Evolutionary conservation across 1,140 invertebrate species (phyloP).

Genomic region (Heliconius eleuchia): DNA sequence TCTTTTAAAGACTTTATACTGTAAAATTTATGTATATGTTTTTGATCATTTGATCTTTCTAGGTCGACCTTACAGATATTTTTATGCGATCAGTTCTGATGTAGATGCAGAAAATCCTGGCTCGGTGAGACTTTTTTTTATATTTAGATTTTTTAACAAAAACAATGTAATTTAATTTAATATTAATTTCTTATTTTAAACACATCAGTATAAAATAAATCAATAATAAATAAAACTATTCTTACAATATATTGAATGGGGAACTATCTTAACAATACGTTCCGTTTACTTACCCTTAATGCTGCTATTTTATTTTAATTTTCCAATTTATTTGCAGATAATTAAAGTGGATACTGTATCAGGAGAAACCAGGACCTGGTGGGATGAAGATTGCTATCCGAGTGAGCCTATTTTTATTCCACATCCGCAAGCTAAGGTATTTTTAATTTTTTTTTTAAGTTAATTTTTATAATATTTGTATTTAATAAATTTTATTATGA

Average conservation of each 20-base stretch:
- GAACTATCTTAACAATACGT: too few relatives aligned
- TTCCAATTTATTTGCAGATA: constrained; percentile 80
- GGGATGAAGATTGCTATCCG: constrained; percentile 87
- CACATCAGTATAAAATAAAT: too few relatives aligned
- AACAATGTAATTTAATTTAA: too few relatives aligned
- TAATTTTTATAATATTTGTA: too few relatives aligned
- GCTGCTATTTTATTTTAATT: too few relatives aligned
- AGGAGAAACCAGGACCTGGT: constrained; percentile 87
- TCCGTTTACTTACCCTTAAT: too few relatives aligned
- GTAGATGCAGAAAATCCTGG: constrained; percentile 91
- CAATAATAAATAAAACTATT: too few relatives aligned
- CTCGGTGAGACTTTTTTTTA: constrained; percentile 81
- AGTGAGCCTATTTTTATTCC: constrained; percentile 94
- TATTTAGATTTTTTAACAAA: too few relatives aligned
- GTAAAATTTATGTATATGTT: neutral
- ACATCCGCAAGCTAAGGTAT: constrained; percentile 84
- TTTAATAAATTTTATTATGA: too few relatives aligned
- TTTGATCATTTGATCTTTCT: constrained; percentile 6
- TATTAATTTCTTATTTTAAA: too few relatives aligned
- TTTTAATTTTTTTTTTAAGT: neutral
- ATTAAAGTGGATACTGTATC: constrained; percentile 89
- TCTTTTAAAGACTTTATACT: too few relatives aligned
- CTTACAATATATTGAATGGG: too few relatives aligned
- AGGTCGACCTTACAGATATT: constrained; percentile 89
- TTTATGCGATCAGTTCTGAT: constrained; percentile 94